Evolutionary conservation across 2,797 vertebrate genomes (phyloP).

Genomic region (Pangasius mekongensis): DNA sequence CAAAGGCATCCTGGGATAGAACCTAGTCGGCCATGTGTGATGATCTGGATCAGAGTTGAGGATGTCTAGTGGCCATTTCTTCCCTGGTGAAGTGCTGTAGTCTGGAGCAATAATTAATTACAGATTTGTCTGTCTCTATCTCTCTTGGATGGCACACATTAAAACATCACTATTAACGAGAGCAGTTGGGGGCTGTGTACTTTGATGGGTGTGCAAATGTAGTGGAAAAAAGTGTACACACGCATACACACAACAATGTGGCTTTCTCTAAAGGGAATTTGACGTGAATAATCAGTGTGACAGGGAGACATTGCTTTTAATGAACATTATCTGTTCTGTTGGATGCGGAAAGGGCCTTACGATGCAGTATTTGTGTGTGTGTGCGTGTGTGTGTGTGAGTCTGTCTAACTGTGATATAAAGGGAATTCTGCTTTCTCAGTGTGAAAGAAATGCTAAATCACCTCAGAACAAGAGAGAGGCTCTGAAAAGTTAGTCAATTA

Average conservation of each 20-base stretch:
- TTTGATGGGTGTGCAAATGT: slow-evolving; percentile 41
- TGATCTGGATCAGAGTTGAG: slow-evolving; percentile 33
- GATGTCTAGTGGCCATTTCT: slow-evolving; percentile 29
- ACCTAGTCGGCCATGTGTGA: not conserved
- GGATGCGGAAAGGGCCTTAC: slow-evolving; percentile 22
- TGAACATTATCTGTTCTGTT: slow-evolving; percentile 41
- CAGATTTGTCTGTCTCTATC: not conserved
- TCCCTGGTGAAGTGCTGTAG: slow-evolving; percentile 23
- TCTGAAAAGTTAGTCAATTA: slow-evolving; percentile 58
- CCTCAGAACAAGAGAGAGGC: slow-evolving; percentile 44
- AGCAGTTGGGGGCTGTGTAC: slow-evolving; percentile 27
- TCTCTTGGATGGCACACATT: slow-evolving; percentile 30
- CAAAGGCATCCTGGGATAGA: slow-evolving; percentile 29
- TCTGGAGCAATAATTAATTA: slow-evolving; percentile 50
- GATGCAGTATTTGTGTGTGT: slow-evolving; percentile 30
- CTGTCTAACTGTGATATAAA: slow-evolving; percentile 52
- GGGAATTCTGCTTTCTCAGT: slow-evolving; percentile 47
- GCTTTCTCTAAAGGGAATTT: slow-evolving; percentile 1
- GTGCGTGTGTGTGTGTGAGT: not conserved
- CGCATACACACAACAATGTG: not conserved
- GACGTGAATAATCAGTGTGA: slow-evolving; percentile 35
- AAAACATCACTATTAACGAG: slow-evolving; percentile 46
- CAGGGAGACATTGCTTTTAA: slow-evolving; percentile 40
- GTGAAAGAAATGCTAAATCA: slow-evolving; percentile 54
- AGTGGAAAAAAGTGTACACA: slow-evolving; percentile 1